Evolutionary conservation across 2,888 invertebrate species (phyloP).

Genomic region (Nemotelus nigrinus): DNA sequence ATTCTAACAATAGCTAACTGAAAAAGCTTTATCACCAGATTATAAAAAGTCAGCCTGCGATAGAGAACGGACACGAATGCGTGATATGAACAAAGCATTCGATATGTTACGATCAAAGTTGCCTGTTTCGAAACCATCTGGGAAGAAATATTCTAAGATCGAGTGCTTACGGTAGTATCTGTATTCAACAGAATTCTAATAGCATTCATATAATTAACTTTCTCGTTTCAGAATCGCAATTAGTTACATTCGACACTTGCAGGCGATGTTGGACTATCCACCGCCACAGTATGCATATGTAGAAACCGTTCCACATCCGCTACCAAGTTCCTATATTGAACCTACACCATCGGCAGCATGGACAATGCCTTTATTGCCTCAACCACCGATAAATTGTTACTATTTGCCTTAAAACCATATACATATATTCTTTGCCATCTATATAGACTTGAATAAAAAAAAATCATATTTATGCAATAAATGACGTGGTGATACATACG

Average conservation of each 20-base stretch:
- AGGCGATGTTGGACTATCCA: constrained; percentile 67
- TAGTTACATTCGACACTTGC: constrained; percentile 78
- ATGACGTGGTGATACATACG: too few species aligned
- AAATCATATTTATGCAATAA: too few species aligned
- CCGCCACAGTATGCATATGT: constrained; percentile 22
- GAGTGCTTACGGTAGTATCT: constrained; percentile 77
- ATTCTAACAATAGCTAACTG: constrained; percentile 43
- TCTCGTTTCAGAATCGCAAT: constrained; percentile 72
- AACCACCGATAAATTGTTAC: constrained; percentile 44
- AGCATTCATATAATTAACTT: neutral
- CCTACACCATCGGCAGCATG: constrained; percentile 26
- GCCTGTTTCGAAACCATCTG: constrained; percentile 81
- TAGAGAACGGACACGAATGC: constrained; percentile 83
- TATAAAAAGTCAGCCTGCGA: constrained; percentile 87
- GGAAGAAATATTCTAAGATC: constrained; percentile 87
- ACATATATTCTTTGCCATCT: too few species aligned
- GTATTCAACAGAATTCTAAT: neutral
- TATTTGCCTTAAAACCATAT: constrained; percentile 42
- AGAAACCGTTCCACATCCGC: constrained; percentile 20
- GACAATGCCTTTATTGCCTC: constrained; percentile 45
- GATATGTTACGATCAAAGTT: constrained; percentile 79
- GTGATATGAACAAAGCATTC: constrained; percentile 86
- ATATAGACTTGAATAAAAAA: too few species aligned
- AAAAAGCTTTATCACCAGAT: constrained; percentile 66
- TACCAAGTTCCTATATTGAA: constrained; percentile 18